These are phyloP conservation scores for Spizella passerina DNA, from an alignment of 2,797 vertebrate species.

Conservation along the genomic window DNA sequence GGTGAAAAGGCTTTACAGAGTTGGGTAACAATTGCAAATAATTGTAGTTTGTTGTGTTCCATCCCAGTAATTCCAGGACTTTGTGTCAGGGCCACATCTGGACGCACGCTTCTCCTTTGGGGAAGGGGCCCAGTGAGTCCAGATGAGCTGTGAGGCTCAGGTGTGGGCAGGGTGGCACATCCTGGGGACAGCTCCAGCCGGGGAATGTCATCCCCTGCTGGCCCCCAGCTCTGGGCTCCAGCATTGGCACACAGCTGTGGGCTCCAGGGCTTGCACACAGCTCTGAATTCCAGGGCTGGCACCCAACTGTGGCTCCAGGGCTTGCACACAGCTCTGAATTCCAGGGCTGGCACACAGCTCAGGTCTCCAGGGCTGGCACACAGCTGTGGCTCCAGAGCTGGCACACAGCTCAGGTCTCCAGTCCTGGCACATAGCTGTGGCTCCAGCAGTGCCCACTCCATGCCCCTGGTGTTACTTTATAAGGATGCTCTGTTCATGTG, in stretches of 20 bases:
- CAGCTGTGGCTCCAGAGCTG: background rate
- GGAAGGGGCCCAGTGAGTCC: background rate
- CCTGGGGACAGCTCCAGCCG: background rate
- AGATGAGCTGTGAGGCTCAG: background rate
- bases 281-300: no score
- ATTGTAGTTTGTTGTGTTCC: background rate
- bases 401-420: background rate
- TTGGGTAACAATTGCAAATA: background rate
- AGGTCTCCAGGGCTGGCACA: background rate
- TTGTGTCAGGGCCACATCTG: background rate
- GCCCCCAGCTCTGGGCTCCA: no score
- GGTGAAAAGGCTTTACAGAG: background rate
- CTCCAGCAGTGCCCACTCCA: background rate
- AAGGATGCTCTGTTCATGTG: background rate
- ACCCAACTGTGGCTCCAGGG: no score
- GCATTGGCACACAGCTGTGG: background rate
- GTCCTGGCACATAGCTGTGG: no score
- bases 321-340: no score
- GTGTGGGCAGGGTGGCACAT: background rate
- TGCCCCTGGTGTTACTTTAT: background rate
- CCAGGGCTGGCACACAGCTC: no score
- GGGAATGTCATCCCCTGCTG: background rate
- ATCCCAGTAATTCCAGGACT: background rate
- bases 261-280: no score
- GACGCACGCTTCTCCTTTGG: rapidly evolving